These are phyloP conservation scores for Papilio machaon DNA, from an alignment of 1,140 invertebrate species.

Conservation along the genomic window DNA sequence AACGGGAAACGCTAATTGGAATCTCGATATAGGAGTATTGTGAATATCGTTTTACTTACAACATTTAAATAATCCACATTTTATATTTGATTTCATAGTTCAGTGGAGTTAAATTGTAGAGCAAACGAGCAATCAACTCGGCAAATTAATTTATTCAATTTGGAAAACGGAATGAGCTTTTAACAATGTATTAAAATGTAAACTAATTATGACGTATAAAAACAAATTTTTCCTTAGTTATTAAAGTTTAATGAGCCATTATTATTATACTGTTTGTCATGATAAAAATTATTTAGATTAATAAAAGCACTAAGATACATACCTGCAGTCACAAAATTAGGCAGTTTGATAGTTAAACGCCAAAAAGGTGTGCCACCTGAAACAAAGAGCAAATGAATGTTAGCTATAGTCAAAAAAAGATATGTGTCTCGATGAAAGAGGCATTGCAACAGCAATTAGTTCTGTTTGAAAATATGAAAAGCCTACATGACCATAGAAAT, in stretches of 20 bases:
- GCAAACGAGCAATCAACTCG: neutral
- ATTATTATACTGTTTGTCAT: too few relatives aligned
- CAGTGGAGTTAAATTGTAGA: neutral
- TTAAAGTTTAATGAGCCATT: too few relatives aligned
- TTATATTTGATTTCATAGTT: neutral
- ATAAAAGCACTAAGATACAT: neutral
- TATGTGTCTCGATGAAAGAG: neutral
- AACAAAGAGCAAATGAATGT: constrained; percentile 15
- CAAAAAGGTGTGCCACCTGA: constrained; percentile 31
- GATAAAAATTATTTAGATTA: too few relatives aligned
- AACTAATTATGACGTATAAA: neutral
- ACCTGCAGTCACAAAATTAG: constrained; percentile 30
- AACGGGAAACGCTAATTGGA: constrained; percentile 9
- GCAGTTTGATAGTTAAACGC: constrained; percentile 33
- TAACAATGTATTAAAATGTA: neutral
- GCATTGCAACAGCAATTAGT: too few relatives aligned
- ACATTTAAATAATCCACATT: neutral
- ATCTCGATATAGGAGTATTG: neutral
- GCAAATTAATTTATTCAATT: neutral
- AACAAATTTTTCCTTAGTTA: too few relatives aligned
- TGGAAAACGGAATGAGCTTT: neutral
- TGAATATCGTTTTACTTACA: neutral
- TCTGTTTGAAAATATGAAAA: too few relatives aligned
- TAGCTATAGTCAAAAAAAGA: neutral
- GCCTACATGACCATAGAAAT: too few relatives aligned